These are phyloP conservation scores for Drosophila infuscata DNA, from an alignment of 2,888 invertebrate genomes.

Conservation along the genomic window DNA sequence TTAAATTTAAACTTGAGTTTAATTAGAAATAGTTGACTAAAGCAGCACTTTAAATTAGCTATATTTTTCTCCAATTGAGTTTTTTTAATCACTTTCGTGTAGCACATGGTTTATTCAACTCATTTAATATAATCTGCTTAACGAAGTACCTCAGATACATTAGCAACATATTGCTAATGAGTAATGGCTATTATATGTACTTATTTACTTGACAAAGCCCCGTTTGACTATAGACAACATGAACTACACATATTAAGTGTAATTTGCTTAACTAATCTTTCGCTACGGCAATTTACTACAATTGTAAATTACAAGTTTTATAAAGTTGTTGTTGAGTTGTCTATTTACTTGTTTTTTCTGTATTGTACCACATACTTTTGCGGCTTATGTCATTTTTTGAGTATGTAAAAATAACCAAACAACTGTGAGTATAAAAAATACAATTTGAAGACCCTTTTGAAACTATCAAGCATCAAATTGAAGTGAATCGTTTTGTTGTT, in stretches of 20 bases:
- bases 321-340: constrained; percentile 9
- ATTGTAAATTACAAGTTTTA: constrained; percentile 32
- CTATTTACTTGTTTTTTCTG: neutral
- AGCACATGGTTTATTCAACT: neutral
- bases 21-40: neutral
- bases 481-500: constrained; percentile 33
- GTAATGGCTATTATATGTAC: constrained; percentile 10
- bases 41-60: neutral
- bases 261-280: constrained; percentile 61
- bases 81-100: neutral
- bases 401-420: neutral
- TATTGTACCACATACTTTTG: constrained; percentile 38
- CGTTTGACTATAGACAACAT: constrained; percentile 11
- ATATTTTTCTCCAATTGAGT: neutral
- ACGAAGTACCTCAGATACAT: neutral
- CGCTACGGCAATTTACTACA: constrained; percentile 40
- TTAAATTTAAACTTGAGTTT: neutral
- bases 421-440: neutral
- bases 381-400: constrained; percentile 61
- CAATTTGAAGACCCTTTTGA: constrained; percentile 14
- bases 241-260: constrained; percentile 14
- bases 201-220: constrained; percentile 8
- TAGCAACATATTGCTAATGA: constrained; percentile 3
- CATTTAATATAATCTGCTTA: neutral
- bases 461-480: constrained; percentile 19